phyloP scores from a whole-genome alignment of 2,797 vertebrate genomes.

The Pseudochirops cupreus region DNA sequence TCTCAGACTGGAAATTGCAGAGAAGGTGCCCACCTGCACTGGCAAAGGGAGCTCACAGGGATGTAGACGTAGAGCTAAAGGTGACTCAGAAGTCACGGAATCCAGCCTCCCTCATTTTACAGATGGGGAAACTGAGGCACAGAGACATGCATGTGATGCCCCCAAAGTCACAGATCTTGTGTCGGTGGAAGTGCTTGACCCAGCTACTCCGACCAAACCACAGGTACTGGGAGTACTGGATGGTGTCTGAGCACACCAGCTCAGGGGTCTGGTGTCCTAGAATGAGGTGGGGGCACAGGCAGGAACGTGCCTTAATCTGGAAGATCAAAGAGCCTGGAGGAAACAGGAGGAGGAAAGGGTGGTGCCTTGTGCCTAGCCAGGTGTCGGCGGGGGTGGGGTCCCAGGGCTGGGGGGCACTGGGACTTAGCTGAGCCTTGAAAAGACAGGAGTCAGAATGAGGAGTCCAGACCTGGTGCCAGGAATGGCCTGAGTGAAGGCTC shows the following conservation, averaged over 20 bases:
- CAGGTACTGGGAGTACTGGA: no score
- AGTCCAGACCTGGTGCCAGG: not conserved
- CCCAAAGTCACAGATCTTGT: not conserved
- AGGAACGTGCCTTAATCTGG: no score
- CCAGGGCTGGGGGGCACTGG: rapidly evolving
- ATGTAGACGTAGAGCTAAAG: no score
- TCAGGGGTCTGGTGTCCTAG: not conserved
- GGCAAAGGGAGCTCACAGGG: not conserved
- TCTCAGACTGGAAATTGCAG: not conserved
- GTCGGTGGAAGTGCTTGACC: not conserved
- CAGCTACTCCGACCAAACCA: not conserved
- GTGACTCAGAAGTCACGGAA: not conserved
- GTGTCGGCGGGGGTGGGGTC: no score
- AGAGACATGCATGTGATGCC: not conserved
- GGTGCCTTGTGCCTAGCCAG: not conserved
- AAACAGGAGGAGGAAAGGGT: not conserved
- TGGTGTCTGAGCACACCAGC: not conserved
- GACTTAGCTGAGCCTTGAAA: not conserved
- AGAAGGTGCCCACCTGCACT: not conserved
- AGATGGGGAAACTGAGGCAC: not conserved
- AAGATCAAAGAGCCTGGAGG: not conserved
- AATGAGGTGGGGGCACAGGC: not conserved
- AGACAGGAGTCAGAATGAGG: not conserved
- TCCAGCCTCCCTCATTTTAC: not conserved
- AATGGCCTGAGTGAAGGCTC: not conserved